Conservation (phyloP, 2,113 vertebrate species). For the Varanus salvator region DNA sequence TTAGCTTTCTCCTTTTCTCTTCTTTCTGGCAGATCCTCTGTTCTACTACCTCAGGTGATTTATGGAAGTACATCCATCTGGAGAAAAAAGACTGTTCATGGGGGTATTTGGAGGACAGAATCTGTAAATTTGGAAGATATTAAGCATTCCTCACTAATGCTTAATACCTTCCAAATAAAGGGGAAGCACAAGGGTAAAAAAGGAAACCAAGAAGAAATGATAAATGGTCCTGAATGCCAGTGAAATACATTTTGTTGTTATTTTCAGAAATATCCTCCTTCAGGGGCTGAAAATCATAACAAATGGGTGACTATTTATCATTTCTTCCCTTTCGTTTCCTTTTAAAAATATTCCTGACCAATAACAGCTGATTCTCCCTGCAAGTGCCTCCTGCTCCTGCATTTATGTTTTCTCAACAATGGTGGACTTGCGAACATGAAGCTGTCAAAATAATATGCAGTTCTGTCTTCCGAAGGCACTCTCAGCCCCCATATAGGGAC, state of each 20-base stretch:
- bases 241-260: no score
- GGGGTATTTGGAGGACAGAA: neutral
- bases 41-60: neutral
- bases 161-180: no score
- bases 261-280: no score
- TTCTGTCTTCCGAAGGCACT: neutral
- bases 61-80: neutral
- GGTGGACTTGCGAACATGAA: neutral
- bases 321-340: no score
- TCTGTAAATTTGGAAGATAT: neutral
- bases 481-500: neutral
- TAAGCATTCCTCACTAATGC: neutral
- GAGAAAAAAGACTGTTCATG: neutral
- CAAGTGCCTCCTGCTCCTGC: neutral
- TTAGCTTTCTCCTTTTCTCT: neutral
- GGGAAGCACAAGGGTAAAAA: no score
- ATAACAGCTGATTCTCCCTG: no score
- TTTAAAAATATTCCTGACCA: no score
- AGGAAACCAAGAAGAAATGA: no score
- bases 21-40: neutral
- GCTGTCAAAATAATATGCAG: neutral
- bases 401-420: neutral
- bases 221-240: no score
- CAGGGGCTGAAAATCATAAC: no score
- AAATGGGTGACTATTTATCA: no score